Evolutionary conservation across 2,113 vertebrate genomes (phyloP).

Genomic region (Noctilio leporinus): DNA sequence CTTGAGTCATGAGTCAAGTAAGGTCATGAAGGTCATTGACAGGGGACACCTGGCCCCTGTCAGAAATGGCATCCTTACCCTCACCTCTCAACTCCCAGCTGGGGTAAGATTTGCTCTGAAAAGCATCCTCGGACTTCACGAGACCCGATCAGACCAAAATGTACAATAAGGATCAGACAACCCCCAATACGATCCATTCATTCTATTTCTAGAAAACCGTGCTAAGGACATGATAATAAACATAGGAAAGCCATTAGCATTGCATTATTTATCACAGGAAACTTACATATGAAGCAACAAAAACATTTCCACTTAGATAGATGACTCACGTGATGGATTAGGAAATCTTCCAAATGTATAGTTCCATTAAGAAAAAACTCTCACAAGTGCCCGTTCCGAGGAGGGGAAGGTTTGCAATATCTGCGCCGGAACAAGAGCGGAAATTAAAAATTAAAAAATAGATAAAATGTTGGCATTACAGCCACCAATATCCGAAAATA

Average conservation of each 20-base stretch:
- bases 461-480: neutral
- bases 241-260: neutral
- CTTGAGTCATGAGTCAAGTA: neutral
- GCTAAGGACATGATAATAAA: neutral
- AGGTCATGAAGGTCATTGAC: neutral
- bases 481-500: neutral
- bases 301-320: neutral
- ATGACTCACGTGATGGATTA: neutral
- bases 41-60: neutral
- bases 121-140: neutral
- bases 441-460: neutral
- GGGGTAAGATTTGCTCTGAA: neutral
- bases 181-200: neutral
- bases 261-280: neutral
- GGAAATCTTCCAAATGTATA: neutral
- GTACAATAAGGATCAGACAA: neutral
- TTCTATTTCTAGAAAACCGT: neutral
- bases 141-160: neutral
- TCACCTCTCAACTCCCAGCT: neutral
- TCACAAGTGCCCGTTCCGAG: neutral
- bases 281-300: neutral
- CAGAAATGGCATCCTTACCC: neutral
- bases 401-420: neutral
- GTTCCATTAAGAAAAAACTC: neutral
- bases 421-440: neutral